Evolutionary conservation across 2,888 invertebrate species (phyloP), one percentile per base, ranked within the genome.

Genomic region (Amphimallon solstitiale): DNA sequence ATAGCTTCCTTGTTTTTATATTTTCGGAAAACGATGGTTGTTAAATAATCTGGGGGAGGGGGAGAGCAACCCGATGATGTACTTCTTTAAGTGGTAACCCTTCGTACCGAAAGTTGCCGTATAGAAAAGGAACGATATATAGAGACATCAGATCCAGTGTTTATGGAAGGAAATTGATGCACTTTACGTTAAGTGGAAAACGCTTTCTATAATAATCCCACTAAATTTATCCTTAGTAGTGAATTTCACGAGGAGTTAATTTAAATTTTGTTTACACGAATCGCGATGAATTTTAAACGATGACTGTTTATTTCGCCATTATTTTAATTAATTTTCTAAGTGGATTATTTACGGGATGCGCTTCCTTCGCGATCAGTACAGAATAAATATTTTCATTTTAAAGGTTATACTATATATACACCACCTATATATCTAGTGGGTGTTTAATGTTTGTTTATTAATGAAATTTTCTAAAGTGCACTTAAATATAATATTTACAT

Each of bases 111-210:
- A 29, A 29, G 29, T 29, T 29, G 10, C 19, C 19, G 38, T 40
- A 46, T 68, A 54, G 64, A 67, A 65, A 63, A 68, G 65, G 66
- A 70, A 49, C 34, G 66, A 70, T 67, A n/a, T n/a, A n/a, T n/a
- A 64, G 65, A 67, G 68, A 67, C 66, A 67, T 68, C 67, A 68
- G 68, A 37, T 29, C 68, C 61, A 59, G 66, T 71, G 79, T 80
- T 80, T 80, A 80, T 80, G 78, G 70, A 79, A 76, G 75, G 78
- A 80, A 81, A 81, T 80, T 79, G 80, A 71, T 76, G 77, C 80
- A 79, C 80, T 80, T 80, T 77, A 75, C 74, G 74, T 76, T 79
- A 79, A 81, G 80, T 80, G 80, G 78, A 80, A 79, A 80, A 76
- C 77, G 77, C 78, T 80, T 71, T 73, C 78, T 76, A 74, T 78